A percentile compares a stretch with the other conserved stretches of the same genome.
These are phyloP conservation scores for Noturus placidus DNA, from an alignment of 2,113 vertebrate genomes.

Conservation along the genomic window DNA sequence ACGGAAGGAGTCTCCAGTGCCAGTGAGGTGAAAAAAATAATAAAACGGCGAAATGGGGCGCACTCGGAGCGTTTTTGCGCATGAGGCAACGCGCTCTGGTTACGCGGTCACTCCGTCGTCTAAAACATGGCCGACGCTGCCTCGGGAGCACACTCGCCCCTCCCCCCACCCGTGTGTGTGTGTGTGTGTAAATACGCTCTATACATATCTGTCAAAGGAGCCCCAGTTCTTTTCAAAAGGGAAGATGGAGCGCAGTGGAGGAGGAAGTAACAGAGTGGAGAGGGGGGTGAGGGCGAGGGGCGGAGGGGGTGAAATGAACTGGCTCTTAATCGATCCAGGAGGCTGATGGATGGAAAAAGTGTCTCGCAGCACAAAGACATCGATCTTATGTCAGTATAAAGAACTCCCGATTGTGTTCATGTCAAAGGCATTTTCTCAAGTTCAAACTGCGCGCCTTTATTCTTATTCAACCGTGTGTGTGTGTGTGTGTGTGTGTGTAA, in stretches of 20 bases:
- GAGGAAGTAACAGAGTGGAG: constrained; percentile 26
- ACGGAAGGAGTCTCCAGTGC: background rate
- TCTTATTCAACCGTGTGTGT: background rate
- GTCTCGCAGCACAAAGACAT: constrained; percentile 38
- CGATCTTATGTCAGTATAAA: constrained; percentile 16
- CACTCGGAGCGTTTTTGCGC: constrained; percentile 20
- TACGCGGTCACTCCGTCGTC: background rate
- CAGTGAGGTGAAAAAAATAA: background rate
- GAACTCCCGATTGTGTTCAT: constrained; percentile 1
- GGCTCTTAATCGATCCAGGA: constrained; percentile 48
- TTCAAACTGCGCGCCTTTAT: background rate
- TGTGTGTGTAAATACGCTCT: constrained; percentile 41
- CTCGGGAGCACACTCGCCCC: background rate
- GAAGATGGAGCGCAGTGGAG: constrained; percentile 5
- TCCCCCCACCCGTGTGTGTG: constrained; percentile 43
- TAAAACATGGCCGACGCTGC: constrained; percentile 51
- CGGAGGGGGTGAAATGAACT: constrained; percentile 17
- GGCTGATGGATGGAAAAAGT: constrained; percentile 23
- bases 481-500: background rate
- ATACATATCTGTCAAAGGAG: constrained; percentile 63
- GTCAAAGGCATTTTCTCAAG: constrained; percentile 11
- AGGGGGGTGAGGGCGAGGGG: constrained; percentile 14
- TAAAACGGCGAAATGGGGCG: background rate
- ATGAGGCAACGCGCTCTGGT: constrained; percentile 14
- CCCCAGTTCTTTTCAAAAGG: constrained; percentile 54